Base-by-base conservation (phyloP, 2,888 invertebrate species). In the Eupeodes luniger region DNA sequence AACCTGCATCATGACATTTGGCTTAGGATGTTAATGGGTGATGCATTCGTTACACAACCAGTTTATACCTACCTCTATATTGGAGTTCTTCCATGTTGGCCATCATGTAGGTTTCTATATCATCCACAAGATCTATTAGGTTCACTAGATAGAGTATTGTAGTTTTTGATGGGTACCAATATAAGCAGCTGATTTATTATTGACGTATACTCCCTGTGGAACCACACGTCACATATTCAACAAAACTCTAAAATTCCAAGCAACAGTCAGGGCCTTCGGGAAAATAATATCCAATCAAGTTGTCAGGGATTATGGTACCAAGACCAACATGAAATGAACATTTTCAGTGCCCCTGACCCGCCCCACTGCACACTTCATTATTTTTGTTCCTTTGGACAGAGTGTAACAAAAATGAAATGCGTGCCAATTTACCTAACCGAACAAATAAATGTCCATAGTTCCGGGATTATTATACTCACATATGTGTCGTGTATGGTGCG, bases 251-350 rank as follows among this genome's bases (percentile, higher is more conserved):
- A 55, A 84, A 77, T 27, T 64, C 81, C 67, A 61, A 61, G 61
- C 66, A 66, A 4, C 14, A 4, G 2, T 1, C 51, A 27, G n/a
- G 6, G 0, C 6, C 11, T 36, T 10, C 75, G 76, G 70, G 87
- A 77, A 85, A 81, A 74, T 77, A 85, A 85, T 85, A 81, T 77
- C 62, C 80, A 85, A 84, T 81, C 66, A 76, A 61, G 55, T 80
- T 49, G 64, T 53, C 19, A n/a, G 69, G 70, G 66, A 72, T 78
- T 82, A 78, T 27, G 27, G 19, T 62, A 44, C 19, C 12, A 62
- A 10, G 57, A 44, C 19, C 12, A 62, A 10, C 0, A 4, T 4
- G 5, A 9, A 12, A 40, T 16, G 40, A 40, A n/a, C 14, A 16
- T 40, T 40, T n/a, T 11, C 16, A 16, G 6, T 27, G 27, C 10